These are phyloP conservation scores for Halocynthia aurantium DNA, from an alignment of 23 tunicate genomes.

Conservation along the genomic window DNA sequence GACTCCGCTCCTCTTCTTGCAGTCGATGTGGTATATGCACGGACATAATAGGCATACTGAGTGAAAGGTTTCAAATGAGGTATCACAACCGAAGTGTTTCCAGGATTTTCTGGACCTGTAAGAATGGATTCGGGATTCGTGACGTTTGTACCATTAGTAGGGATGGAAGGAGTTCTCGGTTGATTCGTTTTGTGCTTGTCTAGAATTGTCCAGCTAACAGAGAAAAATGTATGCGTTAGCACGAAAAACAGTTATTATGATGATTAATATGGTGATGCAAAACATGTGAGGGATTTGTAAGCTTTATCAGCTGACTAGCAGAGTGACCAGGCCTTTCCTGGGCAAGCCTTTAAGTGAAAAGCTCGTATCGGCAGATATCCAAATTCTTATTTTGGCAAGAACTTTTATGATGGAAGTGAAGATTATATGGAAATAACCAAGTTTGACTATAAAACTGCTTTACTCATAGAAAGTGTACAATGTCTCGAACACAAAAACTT, in stretches of 20 bases:
- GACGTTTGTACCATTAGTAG: background rate
- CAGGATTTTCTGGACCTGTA: slow-evolving; percentile 2
- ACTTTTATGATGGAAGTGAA: no score
- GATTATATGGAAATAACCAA: no score
- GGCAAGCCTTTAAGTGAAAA: no score
- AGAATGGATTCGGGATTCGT: background rate
- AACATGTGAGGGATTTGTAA: no score
- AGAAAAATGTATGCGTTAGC: background rate
- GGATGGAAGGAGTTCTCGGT: background rate
- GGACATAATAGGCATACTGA: slow-evolving; percentile 56
- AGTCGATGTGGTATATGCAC: slow-evolving; percentile 38
- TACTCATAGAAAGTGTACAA: no score
- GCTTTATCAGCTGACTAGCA: no score
- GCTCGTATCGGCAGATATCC: no score
- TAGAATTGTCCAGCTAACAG: slow-evolving; percentile 12
- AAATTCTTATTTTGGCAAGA: no score
- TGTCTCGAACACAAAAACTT: background rate
- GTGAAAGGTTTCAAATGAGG: slow-evolving; percentile 31
- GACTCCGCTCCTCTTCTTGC: slow-evolving; percentile 53
- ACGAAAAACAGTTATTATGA: background rate
- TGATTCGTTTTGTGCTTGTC: slow-evolving; percentile 6
- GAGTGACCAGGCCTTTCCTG: no score
- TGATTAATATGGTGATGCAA: no score
- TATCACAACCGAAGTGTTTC: slow-evolving; percentile 10
- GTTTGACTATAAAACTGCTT: no score